Percentiles rank a stretch among this genome's conserved stretches.
phyloP scores from a whole-genome alignment of 2,888 invertebrate genomes.

The Uloborus plumipes region DNA sequence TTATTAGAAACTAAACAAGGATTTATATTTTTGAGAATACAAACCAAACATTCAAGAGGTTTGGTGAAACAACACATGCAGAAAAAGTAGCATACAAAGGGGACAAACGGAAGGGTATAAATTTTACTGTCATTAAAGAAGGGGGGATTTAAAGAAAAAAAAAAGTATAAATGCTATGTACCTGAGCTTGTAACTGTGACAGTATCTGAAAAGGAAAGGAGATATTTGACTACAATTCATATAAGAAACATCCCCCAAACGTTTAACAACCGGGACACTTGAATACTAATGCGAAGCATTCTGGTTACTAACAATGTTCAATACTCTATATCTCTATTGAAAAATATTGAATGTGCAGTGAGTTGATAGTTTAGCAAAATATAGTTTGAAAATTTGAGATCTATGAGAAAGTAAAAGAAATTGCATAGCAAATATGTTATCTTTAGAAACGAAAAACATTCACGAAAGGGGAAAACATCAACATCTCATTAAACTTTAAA shows the following conservation, averaged over 20 bases:
- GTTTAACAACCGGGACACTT: no score
- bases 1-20: no score
- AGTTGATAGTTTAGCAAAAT: no score
- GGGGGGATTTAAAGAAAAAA: not conserved
- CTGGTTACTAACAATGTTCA: not conserved
- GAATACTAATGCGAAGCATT: no score
- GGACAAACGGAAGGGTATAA: not conserved
- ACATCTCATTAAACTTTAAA: no score
- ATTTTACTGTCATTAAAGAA: no score
- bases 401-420: no score
- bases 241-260: not conserved
- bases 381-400: no score
- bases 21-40: not conserved
- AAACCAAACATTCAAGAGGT: not conserved
- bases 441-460: no score
- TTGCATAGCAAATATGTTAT: no score
- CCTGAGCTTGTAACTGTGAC: conserved; percentile 25
- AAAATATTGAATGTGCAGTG: no score
- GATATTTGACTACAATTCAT: not conserved
- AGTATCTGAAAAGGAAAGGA: conserved; percentile 22
- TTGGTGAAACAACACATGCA: not conserved
- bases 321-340: not conserved
- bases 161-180: conserved; percentile 6
- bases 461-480: no score
- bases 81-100: not conserved